Base-by-base conservation (phyloP, 2,797 vertebrate species). In the Lycodopsis pacificus region DNA sequence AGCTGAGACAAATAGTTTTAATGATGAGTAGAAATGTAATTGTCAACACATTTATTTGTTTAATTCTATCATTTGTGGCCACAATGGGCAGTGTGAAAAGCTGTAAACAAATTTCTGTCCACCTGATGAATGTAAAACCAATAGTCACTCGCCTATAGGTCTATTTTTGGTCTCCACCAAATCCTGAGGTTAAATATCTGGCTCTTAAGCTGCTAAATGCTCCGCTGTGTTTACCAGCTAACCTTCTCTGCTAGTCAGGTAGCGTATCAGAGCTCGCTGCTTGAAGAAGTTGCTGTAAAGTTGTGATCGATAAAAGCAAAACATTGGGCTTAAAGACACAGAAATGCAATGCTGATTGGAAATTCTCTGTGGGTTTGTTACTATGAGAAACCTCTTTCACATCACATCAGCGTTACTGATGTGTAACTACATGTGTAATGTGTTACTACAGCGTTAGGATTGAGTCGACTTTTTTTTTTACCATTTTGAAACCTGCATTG, bases 141-240 rank as follows among this genome's bases (percentile, higher is more conserved):
- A 36, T 46, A 27, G 27, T 22, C n/a, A 22, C 34, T 68, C 10
- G 25, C 1, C 49, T 53, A 48, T 30, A 7, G 0, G 14, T 7
- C 2, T 51, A 12, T 58, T 51, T 48, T 69, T 65, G 42, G n/a
- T 66, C 14, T 66, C 46, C 34, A 30, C 42, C 64, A 64, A 27
- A 34, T 65, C 34, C 54, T 73, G 19, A 22, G 32, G 40, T 46
- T 46, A 73, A 58, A 56, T 15, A 36, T 34, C 40, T 53, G 12
- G 12, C 57, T 40, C 12, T 32, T 34, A 25, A 10, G 12, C 30
- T 54, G 38, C 17, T 76, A 40, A 75, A 61, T 38, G 5, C 30
- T 76, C 46, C 40, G 38, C 12, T 71, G 11, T 54, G 49, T 63
- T 54, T 14, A 54, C 25, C 19, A 36, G 38, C 27, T 57, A 13